Evolutionary conservation across 1,140 invertebrate species (phyloP).

Genomic region (Araneus ventricosus): DNA sequence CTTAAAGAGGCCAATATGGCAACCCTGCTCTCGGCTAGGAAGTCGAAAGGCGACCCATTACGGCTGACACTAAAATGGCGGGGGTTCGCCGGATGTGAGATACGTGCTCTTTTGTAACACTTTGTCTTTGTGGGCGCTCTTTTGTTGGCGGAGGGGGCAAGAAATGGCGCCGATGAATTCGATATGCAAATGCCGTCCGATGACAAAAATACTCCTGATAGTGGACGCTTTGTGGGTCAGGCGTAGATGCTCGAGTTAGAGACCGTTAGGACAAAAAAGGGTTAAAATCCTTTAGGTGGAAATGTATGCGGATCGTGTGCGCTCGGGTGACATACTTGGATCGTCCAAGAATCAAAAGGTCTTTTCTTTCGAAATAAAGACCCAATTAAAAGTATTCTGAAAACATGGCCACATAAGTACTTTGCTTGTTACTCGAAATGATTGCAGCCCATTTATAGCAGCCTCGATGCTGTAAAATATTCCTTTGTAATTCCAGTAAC

Average conservation of each 20-base stretch:
- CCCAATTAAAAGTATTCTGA: neutral
- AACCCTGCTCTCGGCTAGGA: no score
- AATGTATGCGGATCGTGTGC: neutral
- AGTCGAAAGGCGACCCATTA: neutral
- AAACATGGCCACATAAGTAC: no score
- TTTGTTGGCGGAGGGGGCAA: neutral
- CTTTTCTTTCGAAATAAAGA: neutral
- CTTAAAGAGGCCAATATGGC: no score
- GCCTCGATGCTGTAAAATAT: no score
- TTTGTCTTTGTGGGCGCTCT: neutral
- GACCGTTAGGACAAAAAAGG: neutral
- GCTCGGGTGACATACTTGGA: neutral
- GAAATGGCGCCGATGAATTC: neutral
- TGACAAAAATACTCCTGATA: neutral
- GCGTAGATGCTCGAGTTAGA: neutral
- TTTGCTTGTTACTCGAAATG: no score
- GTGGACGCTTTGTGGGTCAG: neutral
- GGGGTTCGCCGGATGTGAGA: neutral
- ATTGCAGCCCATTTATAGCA: no score
- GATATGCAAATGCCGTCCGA: neutral
- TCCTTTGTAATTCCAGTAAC: no score
- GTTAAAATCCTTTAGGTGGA: neutral
- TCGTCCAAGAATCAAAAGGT: neutral
- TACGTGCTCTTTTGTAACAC: conserved; percentile 20
- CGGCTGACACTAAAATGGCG: neutral